These are phyloP conservation scores for Lethrus apterus DNA, from an alignment of 1,140 invertebrate genomes.

Conservation along the genomic window DNA sequence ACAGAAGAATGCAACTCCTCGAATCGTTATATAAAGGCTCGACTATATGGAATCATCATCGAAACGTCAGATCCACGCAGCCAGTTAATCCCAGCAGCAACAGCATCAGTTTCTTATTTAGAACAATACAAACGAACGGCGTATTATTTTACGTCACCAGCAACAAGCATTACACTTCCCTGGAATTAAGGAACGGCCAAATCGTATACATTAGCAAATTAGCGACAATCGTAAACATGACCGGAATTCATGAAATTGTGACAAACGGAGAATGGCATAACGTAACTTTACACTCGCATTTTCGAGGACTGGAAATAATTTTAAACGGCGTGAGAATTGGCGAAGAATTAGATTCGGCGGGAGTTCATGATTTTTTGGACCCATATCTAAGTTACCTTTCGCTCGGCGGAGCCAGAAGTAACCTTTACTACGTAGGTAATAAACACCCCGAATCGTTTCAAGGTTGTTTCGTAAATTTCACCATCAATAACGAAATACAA, in stretches of 20 bases:
- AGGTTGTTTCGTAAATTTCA: conserved; percentile 85
- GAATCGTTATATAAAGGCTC: conserved; percentile 67
- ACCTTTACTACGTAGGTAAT: conserved; percentile 49
- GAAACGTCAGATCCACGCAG: conserved; percentile 30
- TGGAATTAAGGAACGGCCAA: conserved; percentile 66
- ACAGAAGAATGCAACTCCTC: conserved; percentile 74
- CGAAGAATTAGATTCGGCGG: conserved; percentile 74
- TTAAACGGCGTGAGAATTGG: conserved; percentile 65
- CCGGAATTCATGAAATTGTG: conserved; percentile 48
- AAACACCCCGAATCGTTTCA: conserved; percentile 57
- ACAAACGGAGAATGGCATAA: conserved; percentile 84
- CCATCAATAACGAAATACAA: conserved; percentile 81
- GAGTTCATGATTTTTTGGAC: conserved; percentile 86
- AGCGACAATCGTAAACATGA: conserved; percentile 75
- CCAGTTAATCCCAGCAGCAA: conserved; percentile 49
- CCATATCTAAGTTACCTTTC: conserved; percentile 75
- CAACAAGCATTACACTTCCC: conserved; percentile 78
- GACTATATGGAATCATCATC: conserved; percentile 56
- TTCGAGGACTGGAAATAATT: conserved; percentile 60
- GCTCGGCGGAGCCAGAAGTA: conserved; percentile 61
- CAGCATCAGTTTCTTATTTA: conserved; percentile 70
- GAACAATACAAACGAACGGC: conserved; percentile 68
- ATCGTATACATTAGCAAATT: conserved; percentile 69
- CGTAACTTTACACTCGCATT: conserved; percentile 60
- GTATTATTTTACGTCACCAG: conserved; percentile 75